phyloP scores from a whole-genome alignment of 2,888 invertebrate genomes.

The Balanococcus diminutus region DNA sequence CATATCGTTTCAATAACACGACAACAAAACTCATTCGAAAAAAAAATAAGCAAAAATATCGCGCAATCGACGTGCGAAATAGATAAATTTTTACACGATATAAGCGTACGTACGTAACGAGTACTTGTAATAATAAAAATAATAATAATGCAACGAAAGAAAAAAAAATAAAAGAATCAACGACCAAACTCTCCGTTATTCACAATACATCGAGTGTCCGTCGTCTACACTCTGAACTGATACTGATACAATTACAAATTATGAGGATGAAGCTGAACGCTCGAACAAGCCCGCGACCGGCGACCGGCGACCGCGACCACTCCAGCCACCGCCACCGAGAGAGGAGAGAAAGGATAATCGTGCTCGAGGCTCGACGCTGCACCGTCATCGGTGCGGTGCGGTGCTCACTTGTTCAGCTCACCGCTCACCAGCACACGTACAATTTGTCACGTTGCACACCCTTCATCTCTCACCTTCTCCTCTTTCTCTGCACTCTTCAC shows the following conservation, averaged over 20 bases:
- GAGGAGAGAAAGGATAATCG: slow-evolving; percentile 16
- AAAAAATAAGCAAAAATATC: neutral
- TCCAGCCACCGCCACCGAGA: neutral
- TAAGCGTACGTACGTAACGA: neutral
- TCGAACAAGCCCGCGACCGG: neutral
- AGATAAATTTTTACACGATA: neutral
- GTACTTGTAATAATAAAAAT: neutral
- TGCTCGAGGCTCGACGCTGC: neutral
- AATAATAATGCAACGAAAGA: neutral
- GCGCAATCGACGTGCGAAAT: neutral
- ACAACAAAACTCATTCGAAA: neutral
- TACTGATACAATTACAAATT: slow-evolving; percentile 17
- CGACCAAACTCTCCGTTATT: neutral
- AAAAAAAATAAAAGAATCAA: no score
- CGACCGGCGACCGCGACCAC: neutral
- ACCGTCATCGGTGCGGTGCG: neutral
- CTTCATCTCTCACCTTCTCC: slow-evolving; percentile 39
- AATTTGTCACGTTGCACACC: slow-evolving; percentile 34
- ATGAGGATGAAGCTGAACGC: slow-evolving; percentile 19
- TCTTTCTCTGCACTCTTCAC: neutral
- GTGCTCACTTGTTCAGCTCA: neutral
- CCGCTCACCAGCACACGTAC: neutral
- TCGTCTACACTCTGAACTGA: neutral
- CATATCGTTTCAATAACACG: slow-evolving; percentile 38
- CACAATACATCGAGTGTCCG: neutral